Percentiles rank a stretch among this genome's conserved stretches.
These are phyloP conservation scores for Allygus modestus DNA, from an alignment of 2,888 invertebrate genomes.

Conservation along the genomic window DNA sequence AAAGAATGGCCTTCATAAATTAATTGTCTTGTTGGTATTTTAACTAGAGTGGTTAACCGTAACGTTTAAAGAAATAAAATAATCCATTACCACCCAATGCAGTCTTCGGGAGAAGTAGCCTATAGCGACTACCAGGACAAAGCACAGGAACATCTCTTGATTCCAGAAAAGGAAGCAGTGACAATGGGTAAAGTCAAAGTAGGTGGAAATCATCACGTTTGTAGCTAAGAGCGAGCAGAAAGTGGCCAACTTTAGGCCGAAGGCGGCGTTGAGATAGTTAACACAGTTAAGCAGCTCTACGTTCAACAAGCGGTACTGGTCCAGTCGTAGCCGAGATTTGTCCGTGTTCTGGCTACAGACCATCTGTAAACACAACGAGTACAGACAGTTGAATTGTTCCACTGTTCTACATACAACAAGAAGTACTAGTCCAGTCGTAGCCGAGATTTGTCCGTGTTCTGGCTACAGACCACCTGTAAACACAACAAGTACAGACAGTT, in stretches of 20 bases:
- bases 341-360: not conserved
- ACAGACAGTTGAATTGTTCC: too few relatives aligned
- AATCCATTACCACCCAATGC: not conserved
- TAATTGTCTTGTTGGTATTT: too few relatives aligned
- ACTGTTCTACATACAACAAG: too few relatives aligned
- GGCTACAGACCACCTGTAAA: too few relatives aligned
- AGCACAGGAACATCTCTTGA: not conserved
- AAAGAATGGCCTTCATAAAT: too few relatives aligned
- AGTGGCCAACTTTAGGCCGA: not conserved
- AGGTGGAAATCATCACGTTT: not conserved
- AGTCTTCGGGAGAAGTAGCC: not conserved
- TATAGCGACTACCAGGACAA: not conserved
- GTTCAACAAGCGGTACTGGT: constrained; percentile 19
- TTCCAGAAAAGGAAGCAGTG: constrained; percentile 11
- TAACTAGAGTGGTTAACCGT: too few relatives aligned
- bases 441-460: too few relatives aligned
- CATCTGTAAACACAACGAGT: too few relatives aligned
- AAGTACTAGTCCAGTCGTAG: not conserved
- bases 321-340: not conserved
- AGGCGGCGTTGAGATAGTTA: not conserved
- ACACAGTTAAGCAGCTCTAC: not conserved
- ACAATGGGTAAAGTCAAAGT: not conserved
- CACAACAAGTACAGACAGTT: too few relatives aligned
- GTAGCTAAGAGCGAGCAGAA: not conserved
- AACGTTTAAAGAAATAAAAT: too few relatives aligned